Evolutionary conservation across 2,797 vertebrate species (phyloP), one percentile per base, ranked within the genome.

Genomic region (Lacerta agilis): DNA sequence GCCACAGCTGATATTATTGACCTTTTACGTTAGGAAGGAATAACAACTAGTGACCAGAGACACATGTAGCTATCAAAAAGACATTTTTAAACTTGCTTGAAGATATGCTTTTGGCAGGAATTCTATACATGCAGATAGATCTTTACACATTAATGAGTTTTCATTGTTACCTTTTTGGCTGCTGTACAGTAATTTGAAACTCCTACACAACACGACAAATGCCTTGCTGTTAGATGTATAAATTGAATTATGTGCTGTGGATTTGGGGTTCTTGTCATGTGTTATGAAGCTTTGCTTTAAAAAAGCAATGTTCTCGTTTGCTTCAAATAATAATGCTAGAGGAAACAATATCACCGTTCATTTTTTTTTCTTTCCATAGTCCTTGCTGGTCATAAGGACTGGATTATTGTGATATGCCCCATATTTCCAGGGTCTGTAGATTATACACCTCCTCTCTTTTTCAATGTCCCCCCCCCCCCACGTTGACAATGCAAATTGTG

Each of bases 401-500:
- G 94, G 95, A 94, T 95, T 95, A 90, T 95, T 94, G 83, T 88
- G 83, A 94, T 90, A 87, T 90, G 93, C 95, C 94, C 96, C 96
- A 96, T 96, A 75, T 95, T 90, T 89, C 94, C 96, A 94, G 94
- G 94, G 96, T 97, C 95, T 96, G 95, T 96, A 96, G 93, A 96
- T 95, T 95, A 89, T 75, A 96, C 94, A 94, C 96, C 95, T 96
- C 94, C 95, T 96, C 95, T 95, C 95, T 95, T 95, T 97, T 95
- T 96, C 93, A 93, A 92, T 95, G 96, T 86, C 93, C 92, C 66
- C 96, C 95, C 94, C 95, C 94, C 61, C 61, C 18, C 61, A 95
- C 95, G 95, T 96, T 97, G 95, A 97, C 95, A 92, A 96, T 97
- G 96, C 96, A 96, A 97, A 97, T 96, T 97, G 97, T 96, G 96